These are phyloP conservation scores for Pelecanoides urinatrix DNA, from an alignment of 2,113 vertebrate genomes.

Conservation along the genomic window DNA sequence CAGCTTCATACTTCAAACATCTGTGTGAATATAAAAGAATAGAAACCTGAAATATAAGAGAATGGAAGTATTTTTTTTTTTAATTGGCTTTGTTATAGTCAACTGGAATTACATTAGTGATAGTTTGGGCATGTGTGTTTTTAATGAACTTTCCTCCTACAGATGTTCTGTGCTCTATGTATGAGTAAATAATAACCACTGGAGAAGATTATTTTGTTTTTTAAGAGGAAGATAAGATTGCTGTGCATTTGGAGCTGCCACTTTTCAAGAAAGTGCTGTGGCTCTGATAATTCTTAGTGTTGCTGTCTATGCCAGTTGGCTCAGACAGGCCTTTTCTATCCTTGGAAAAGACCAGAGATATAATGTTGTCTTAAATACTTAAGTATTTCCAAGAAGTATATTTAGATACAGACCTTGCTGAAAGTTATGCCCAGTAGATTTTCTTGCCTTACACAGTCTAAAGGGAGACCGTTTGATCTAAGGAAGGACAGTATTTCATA, in stretches of 20 bases:
- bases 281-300: not conserved
- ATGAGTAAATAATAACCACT: not conserved
- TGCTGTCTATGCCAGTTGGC: constrained; percentile 27
- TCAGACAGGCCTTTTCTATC: not conserved
- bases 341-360: constrained; percentile 5
- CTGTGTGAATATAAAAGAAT: not conserved
- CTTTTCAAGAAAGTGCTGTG: not conserved
- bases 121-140: not conserved
- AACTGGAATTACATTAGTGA: not conserved
- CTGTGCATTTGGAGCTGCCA: constrained; percentile 22
- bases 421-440: not conserved
- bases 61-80: not conserved
- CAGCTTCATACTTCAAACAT: not conserved
- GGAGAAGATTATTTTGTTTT: not conserved
- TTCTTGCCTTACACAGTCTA: not conserved
- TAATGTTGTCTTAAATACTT: not conserved
- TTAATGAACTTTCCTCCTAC: not conserved
- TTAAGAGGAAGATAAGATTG: not conserved
- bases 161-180: not conserved
- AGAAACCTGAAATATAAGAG: not conserved
- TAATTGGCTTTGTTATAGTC: not conserved
- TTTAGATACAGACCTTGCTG: not conserved
- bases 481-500: not conserved
- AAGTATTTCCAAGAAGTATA: constrained; percentile 34
- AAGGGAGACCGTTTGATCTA: not conserved